phyloP scores from a whole-genome alignment of 2,888 invertebrate species.

The Tetheella fluctuosa region DNA sequence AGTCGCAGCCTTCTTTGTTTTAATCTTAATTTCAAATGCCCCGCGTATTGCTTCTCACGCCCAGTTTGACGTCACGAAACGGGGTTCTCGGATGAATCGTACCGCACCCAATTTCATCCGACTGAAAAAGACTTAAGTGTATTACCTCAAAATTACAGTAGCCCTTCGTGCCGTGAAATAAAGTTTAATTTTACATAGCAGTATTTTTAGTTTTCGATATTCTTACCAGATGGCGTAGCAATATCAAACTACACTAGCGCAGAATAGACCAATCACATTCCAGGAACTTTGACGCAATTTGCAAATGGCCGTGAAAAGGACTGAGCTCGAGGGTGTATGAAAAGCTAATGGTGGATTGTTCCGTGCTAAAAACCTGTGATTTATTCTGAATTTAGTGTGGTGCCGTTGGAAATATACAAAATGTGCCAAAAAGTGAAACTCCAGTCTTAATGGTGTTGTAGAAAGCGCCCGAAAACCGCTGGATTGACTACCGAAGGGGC shows the following conservation, averaged over 20 bases:
- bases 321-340: slow-evolving; percentile 79
- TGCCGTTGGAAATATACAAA: slow-evolving; percentile 74
- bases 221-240: slow-evolving; percentile 58
- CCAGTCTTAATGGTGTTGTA: slow-evolving; percentile 81
- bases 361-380: slow-evolving; percentile 75
- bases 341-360: slow-evolving; percentile 78
- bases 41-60: slow-evolving; percentile 75
- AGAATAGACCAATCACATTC: slow-evolving; percentile 75
- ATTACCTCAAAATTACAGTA: slow-evolving; percentile 20
- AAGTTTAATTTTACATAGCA: slow-evolving; percentile 39
- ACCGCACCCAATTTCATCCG: slow-evolving; percentile 76
- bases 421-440: slow-evolving; percentile 83
- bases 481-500: slow-evolving; percentile 76
- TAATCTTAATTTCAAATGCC: slow-evolving; percentile 41
- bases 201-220: slow-evolving; percentile 43
- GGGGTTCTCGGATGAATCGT: slow-evolving; percentile 76
- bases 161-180: slow-evolving; percentile 18
- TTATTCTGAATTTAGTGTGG: slow-evolving; percentile 73
- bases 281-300: slow-evolving; percentile 83
- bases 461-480: slow-evolving; percentile 73
- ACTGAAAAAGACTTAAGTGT: slow-evolving; percentile 51
- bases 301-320: slow-evolving; percentile 85
- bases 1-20: background rate
- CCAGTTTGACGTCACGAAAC: slow-evolving; percentile 83
- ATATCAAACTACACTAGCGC: slow-evolving; percentile 66